phyloP scores from a whole-genome alignment of 1,140 invertebrate genomes.

The Ditylenchus dipsaci region DNA sequence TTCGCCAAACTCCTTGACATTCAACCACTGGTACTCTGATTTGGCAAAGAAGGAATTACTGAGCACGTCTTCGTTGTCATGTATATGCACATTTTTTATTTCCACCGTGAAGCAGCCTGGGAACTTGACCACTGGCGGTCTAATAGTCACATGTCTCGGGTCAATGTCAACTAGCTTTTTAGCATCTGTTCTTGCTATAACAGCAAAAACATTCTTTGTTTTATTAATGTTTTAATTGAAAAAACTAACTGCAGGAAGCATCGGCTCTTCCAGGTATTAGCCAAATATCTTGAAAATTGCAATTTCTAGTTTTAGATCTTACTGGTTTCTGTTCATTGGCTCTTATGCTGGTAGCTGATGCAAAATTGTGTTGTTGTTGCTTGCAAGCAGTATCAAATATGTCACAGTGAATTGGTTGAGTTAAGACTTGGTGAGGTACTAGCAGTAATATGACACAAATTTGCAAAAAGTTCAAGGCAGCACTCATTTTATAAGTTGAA shows the following conservation, averaged over 20 bases:
- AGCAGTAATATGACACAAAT: too few relatives aligned
- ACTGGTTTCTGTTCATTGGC: background rate
- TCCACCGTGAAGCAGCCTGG: conserved; percentile 57
- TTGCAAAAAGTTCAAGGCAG: too few relatives aligned
- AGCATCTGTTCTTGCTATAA: conserved; percentile 51
- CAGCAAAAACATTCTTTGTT: conserved; percentile 44
- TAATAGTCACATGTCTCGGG: conserved; percentile 49
- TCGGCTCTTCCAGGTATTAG: conserved; percentile 55
- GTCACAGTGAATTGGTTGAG: conserved; percentile 34
- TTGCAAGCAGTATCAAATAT: conserved; percentile 47
- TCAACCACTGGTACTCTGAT: conserved; percentile 57
- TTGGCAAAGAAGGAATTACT: conserved; percentile 54
- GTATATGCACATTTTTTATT: conserved; percentile 53
- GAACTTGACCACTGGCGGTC: conserved; percentile 51
- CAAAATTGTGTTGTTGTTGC: conserved; percentile 11
- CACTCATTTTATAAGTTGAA: too few relatives aligned
- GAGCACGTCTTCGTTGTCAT: conserved; percentile 36
- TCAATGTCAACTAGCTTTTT: conserved; percentile 53
- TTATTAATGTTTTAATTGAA: background rate
- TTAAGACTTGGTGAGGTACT: background rate
- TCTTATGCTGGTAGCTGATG: conserved; percentile 9
- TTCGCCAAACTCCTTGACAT: conserved; percentile 55
- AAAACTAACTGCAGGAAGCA: conserved; percentile 55
- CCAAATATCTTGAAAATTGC: conserved; percentile 57
- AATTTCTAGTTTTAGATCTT: conserved; percentile 23